A percentile compares a stretch with the other conserved stretches of the same genome.
These are phyloP conservation scores for Crotalus horridus DNA, from an alignment of 2,113 vertebrate genomes.

Conservation along the genomic window DNA sequence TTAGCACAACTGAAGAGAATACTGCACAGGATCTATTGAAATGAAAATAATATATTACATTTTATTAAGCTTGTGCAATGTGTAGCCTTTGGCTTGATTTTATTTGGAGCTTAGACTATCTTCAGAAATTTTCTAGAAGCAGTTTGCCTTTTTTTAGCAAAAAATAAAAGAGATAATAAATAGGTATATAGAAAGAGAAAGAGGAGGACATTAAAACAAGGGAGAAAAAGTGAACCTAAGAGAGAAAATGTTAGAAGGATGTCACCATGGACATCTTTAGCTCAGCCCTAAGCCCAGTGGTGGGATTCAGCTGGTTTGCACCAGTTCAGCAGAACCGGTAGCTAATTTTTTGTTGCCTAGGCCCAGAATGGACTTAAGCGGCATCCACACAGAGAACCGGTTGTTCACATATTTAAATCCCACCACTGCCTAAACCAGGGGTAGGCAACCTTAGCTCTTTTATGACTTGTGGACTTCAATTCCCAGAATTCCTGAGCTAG, in stretches of 20 bases:
- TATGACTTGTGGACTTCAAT: too few species aligned
- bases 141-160: neutral
- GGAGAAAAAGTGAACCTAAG: neutral
- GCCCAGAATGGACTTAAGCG: too few species aligned
- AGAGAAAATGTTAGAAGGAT: neutral
- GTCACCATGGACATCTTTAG: neutral
- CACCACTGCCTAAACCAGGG: too few species aligned
- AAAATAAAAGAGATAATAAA: neutral
- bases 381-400: too few species aligned
- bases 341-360: too few species aligned
- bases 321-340: too few species aligned
- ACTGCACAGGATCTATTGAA: neutral
- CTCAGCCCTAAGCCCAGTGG: neutral
- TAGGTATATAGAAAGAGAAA: neutral
- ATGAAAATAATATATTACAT: neutral
- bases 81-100: neutral
- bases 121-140: neutral
- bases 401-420: too few species aligned
- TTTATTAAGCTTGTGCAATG: neutral
- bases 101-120: neutral
- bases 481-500: too few species aligned
- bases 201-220: neutral
- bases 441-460: too few species aligned
- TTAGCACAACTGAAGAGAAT: neutral
- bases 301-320: too few species aligned